Percentiles rank a stretch among this genome's conserved stretches.
Evolutionary conservation across 2,888 invertebrate species (phyloP).

Genomic region (Nemurella pictetii): DNA sequence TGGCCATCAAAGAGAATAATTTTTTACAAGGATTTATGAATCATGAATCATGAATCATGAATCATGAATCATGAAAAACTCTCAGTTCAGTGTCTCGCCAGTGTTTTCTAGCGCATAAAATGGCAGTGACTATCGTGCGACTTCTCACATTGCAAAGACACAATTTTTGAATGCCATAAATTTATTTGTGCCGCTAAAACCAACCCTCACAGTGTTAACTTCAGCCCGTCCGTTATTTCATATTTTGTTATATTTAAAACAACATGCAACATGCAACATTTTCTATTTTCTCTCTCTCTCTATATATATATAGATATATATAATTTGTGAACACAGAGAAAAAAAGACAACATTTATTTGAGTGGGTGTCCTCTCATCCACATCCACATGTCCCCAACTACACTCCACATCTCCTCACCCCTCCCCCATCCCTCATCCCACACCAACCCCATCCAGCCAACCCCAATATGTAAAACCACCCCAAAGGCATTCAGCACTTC

Average conservation of each 20-base stretch:
- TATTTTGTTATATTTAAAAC: background rate
- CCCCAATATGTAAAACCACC: slow-evolving; percentile 9
- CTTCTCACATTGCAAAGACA: background rate
- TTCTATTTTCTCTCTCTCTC: background rate
- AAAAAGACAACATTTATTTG: background rate
- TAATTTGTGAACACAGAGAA: background rate
- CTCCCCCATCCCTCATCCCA: too few species aligned
- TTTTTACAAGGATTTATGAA: background rate
- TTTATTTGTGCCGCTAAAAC: background rate
- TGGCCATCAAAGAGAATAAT: background rate
- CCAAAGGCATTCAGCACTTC: background rate
- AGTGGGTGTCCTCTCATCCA: background rate
- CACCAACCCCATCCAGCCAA: background rate
- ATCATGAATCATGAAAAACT: background rate
- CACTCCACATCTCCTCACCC: background rate
- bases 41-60: background rate
- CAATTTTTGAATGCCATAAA: background rate
- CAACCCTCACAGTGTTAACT: too few species aligned
- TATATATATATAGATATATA: too few species aligned
- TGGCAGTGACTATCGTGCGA: background rate
- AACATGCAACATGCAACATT: background rate
- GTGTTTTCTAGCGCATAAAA: background rate
- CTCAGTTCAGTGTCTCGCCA: background rate
- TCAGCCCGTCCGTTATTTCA: background rate
- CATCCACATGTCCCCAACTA: background rate